Evolutionary conservation across 2,113 vertebrate genomes (phyloP), one percentile per base, ranked within the genome.

Genomic region (Prunella fulvescens): DNA sequence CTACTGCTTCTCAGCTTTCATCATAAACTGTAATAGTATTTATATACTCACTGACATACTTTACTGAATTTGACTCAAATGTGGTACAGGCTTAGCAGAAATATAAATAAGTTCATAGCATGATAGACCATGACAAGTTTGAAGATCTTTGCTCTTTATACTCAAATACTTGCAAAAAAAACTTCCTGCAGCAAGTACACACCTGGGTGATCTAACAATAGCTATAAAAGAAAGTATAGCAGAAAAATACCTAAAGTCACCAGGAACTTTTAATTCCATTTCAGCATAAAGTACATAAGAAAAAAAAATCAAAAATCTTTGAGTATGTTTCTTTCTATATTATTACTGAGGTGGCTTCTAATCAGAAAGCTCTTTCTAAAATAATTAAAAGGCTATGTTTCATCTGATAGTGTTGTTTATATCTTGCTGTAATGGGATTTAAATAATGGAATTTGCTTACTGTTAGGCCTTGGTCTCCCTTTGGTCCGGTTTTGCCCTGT

Each of bases 401-500:
- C 1, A 57, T 54, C 22, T 60, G 40, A 37, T 39, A 73, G 7
- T 37, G 39, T 48, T 64, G 22, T 64, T 80, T 83, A 12, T 66
- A 40, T 86, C 7, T 66, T 90, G 33, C 20, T 2, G 0, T 73
- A 77, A 48, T 37, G 37, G 12, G 48, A 60, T 66, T 92, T 67
- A 73, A 92, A 80, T 64, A 87, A 80, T 42, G 37, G 47, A 81
- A 87, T 92, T 95, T 71, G 95, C 98, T 98, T 97, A 99, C 98
- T 44, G 98, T 99, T 84, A 99, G 97, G 51, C 99, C 98, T 95
- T 97, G 95, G 33, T 99, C 98, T 92, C 99, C 99, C 65, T 99
- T 99, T 64, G 71, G 35, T 98, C 99, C 99, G 48, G 95, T 88
- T 96, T 87, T 98, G 67, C 98, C 98, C 98, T 99, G 96, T 87